Percentiles rank a stretch among this genome's conserved stretches.
These are phyloP conservation scores for Antechinus flavipes DNA, from an alignment of 2,113 vertebrate genomes.

Conservation along the genomic window DNA sequence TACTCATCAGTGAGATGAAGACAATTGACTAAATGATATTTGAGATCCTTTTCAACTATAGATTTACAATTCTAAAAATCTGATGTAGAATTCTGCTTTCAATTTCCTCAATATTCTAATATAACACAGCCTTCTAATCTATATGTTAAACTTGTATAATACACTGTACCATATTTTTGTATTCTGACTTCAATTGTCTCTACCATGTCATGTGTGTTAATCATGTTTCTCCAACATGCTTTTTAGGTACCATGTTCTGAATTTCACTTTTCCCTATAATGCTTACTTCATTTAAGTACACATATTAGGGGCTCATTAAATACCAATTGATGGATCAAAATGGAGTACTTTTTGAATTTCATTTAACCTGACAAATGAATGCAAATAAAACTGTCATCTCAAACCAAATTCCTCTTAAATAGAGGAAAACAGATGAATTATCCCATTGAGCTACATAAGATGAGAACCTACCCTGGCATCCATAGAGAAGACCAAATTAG, in stretches of 20 bases:
- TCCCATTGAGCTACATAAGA: slow-evolving; percentile 33
- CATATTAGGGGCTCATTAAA: slow-evolving; percentile 68
- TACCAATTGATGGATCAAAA: slow-evolving; percentile 33
- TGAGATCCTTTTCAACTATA: background rate
- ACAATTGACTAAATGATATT: background rate
- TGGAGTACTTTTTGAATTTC: background rate
- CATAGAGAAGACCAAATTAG: slow-evolving; percentile 66
- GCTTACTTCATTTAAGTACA: background rate
- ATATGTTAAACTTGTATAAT: background rate
- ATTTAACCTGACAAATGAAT: slow-evolving; percentile 45
- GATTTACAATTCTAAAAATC: background rate
- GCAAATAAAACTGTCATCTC: slow-evolving; percentile 1
- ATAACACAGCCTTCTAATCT: background rate
- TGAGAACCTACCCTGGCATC: slow-evolving; percentile 47
- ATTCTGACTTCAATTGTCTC: background rate
- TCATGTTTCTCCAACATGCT: slow-evolving; percentile 33
- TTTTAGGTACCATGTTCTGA: background rate
- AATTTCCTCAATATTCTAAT: background rate
- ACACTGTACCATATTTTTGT: background rate
- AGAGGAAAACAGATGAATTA: slow-evolving; percentile 43
- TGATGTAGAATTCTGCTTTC: background rate
- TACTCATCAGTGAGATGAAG: background rate
- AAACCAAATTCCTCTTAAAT: background rate
- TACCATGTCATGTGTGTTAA: background rate
- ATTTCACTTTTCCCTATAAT: background rate